Base-by-base conservation (phyloP, 1,140 invertebrate genomes). In the Centruroides sculpturatus region DNA sequence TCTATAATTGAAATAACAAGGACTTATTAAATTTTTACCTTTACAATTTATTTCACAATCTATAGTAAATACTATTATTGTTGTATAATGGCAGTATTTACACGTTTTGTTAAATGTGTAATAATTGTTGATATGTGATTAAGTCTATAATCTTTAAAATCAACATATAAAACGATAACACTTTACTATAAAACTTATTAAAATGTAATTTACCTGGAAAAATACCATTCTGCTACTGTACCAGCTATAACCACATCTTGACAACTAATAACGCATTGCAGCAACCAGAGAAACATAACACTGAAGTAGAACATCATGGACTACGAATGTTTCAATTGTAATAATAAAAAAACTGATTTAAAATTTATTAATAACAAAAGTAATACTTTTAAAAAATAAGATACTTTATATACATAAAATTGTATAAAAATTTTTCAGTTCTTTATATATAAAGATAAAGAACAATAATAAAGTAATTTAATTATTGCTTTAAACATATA, bases 181-280 rank as follows among this genome's bases (percentile, higher is more conserved):
- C 23, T 23, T 23, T 23, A 23, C 23, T 23, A 23, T 23, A 23
- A 23, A 23, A 23, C 23, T 23, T 41, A 41, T 8, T 41, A 8
- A 8, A 41, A 41, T 41, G 5, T 41, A 6, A 6, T 59, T 69
- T 72, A 86, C 85, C 83, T 82, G 23, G 81, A 80, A 66, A 88
- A 89, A 69, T 83, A 89, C 86, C 86, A 89, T n/a, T 75, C 76
- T 0, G 83, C 77, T 11, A 89, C 82, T 47, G 84, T 77, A 10
- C 83, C 83, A 50, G 83, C 83, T 50, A 89, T 81, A 0, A 86
- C 76, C 72, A 87, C 80, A 69, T 87, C 82, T 66, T 89, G 85
- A 71, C 85, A 86, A 35, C 83, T 83, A 47, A 85, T 72, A 57
- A 83, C 79, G 69, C 88, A 88, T 72, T 87, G 82, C 50, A 73